Conservation (phyloP, 2,888 invertebrate genomes). For the Antheraea yamamai region DNA sequence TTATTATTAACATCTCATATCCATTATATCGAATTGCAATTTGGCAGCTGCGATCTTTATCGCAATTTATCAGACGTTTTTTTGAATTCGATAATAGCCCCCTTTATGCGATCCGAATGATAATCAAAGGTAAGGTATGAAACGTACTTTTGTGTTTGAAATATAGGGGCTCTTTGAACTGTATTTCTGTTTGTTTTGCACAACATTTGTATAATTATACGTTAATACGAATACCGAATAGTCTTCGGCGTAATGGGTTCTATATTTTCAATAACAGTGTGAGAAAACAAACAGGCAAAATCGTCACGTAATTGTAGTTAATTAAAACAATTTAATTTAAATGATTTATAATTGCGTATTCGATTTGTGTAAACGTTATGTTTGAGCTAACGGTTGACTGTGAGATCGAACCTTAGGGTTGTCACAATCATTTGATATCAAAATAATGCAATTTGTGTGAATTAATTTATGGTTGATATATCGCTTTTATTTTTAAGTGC, state of each 20-base stretch:
- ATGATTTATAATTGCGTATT: slow-evolving; percentile 3
- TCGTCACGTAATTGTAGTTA: slow-evolving; percentile 5
- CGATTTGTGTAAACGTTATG: background rate
- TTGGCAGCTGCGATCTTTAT: slow-evolving; percentile 49
- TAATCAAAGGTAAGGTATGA: background rate
- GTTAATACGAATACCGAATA: background rate
- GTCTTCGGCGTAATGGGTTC: background rate
- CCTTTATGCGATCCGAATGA: slow-evolving; percentile 16
- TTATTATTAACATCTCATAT: slow-evolving; percentile 46
- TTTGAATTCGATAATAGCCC: slow-evolving; percentile 49
- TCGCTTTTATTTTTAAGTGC: background rate
- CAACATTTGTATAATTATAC: background rate
- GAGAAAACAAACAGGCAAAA: background rate
- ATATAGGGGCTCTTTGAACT: background rate
- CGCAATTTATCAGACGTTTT: slow-evolving; percentile 48
- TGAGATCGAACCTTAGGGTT: background rate
- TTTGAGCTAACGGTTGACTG: slow-evolving; percentile 2
- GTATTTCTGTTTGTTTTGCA: background rate
- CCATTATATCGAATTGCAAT: slow-evolving; percentile 38
- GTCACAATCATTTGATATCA: background rate
- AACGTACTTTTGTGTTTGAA: background rate
- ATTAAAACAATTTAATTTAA: background rate
- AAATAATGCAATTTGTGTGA: background rate
- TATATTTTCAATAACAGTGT: background rate
- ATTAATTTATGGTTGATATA: background rate